phyloP scores from a whole-genome alignment of 1,140 invertebrate species.

The Temnothorax longispinosus region DNA sequence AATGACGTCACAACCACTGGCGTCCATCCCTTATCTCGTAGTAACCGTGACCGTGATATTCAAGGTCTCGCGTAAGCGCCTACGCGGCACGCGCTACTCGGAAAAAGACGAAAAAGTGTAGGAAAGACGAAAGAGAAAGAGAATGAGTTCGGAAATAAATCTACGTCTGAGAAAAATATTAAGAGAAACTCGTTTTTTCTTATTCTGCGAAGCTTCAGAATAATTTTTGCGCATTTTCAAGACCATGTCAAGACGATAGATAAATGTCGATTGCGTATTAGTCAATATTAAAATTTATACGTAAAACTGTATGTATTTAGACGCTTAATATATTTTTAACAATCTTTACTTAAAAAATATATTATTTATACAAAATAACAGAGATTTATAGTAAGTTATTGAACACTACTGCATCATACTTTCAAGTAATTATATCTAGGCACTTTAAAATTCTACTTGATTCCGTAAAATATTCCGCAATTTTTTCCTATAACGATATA shows the following conservation, averaged over 20 bases:
- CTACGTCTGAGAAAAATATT: neutral
- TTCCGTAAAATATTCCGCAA: neutral
- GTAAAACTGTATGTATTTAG: neutral
- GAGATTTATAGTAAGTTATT: neutral
- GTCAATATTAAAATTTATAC: neutral
- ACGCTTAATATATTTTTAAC: neutral
- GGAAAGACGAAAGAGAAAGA: neutral
- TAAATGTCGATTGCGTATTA: neutral
- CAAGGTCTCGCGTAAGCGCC: neutral
- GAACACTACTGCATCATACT: neutral
- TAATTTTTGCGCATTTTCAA: neutral
- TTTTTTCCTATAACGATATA: neutral
- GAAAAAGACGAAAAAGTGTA: neutral
- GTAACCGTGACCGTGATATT: constrained; percentile 46
- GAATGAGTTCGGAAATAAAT: neutral
- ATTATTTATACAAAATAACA: neutral
- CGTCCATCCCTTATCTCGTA: constrained; percentile 32
- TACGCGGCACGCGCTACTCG: neutral
- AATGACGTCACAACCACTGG: constrained; percentile 52
- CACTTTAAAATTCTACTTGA: neutral
- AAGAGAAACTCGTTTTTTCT: neutral
- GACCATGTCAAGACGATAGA: neutral
- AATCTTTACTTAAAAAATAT: neutral
- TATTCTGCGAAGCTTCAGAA: neutral
- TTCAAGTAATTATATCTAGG: neutral